These are phyloP conservation scores for Amphiduros pacificus DNA, from an alignment of 2,888 invertebrate genomes.

Conservation along the genomic window DNA sequence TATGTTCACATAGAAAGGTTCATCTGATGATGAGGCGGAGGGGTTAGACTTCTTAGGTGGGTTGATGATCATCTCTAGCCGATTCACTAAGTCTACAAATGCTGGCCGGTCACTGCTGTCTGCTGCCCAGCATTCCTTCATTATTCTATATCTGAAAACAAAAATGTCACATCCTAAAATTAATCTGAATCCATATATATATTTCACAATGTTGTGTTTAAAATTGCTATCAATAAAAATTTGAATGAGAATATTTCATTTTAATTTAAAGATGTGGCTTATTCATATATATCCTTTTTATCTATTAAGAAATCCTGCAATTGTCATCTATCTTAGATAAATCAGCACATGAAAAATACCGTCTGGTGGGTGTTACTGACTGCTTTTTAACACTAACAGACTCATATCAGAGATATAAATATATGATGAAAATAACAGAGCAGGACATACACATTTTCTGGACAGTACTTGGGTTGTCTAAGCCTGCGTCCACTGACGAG, in stretches of 20 bases:
- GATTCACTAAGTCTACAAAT: conserved; percentile 35
- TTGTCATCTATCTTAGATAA: neutral
- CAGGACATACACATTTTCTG: conserved; percentile 45
- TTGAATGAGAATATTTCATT: too few species aligned
- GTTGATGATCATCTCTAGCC: conserved; percentile 31
- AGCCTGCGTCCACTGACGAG: conserved; percentile 60
- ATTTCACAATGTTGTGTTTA: too few species aligned
- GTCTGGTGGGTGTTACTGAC: too few species aligned
- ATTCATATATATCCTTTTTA: too few species aligned
- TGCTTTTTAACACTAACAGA: too few species aligned
- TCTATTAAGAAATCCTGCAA: too few species aligned
- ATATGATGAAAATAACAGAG: neutral
- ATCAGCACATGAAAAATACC: neutral
- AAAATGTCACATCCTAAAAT: too few species aligned
- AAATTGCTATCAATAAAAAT: too few species aligned
- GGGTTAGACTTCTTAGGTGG: conserved; percentile 17
- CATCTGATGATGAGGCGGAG: neutral
- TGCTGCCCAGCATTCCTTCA: conserved; percentile 33
- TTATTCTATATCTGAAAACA: conserved; percentile 28
- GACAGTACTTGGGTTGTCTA: conserved; percentile 61
- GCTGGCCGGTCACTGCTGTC: conserved; percentile 28
- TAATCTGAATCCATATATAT: too few species aligned
- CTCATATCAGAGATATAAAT: too few species aligned
- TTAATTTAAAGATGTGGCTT: too few species aligned
- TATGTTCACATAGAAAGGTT: conserved; percentile 17